phyloP scores from a whole-genome alignment of 2,888 invertebrate genomes.

The Papilio demoleus region DNA sequence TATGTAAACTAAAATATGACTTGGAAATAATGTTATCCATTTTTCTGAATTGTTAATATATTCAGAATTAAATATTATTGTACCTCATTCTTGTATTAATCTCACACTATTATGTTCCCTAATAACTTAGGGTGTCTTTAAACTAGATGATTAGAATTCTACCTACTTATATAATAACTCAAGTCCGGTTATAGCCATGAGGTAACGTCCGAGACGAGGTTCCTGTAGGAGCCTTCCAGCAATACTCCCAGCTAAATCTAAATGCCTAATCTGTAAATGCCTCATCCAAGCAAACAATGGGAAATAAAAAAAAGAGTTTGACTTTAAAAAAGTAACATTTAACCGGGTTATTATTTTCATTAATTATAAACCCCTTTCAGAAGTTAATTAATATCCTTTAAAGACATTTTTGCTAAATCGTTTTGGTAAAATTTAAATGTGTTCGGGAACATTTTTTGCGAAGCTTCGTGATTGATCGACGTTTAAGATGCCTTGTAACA shows the following conservation, averaged over 20 bases:
- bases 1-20: conserved; percentile 6
- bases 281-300: too few species aligned
- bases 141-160: not conserved
- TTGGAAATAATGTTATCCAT: not conserved
- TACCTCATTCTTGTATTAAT: not conserved
- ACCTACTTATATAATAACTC: not conserved
- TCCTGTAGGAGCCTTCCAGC: too few species aligned
- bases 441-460: conserved; percentile 61
- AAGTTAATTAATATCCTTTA: conserved; percentile 11
- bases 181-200: too few species aligned
- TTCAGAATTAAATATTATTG: conserved; percentile 4
- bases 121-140: not conserved
- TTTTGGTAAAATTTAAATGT: conserved; percentile 37
- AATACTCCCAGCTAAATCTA: too few species aligned
- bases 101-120: not conserved
- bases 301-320: not conserved
- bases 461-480: conserved; percentile 63
- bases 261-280: too few species aligned
- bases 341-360: conserved; percentile 6
- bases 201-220: too few species aligned
- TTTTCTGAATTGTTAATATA: not conserved
- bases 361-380: conserved; percentile 10
- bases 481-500: conserved; percentile 64
- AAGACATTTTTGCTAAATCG: conserved; percentile 22
- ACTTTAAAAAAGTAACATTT: not conserved